Conservation (phyloP, 2,888 invertebrate species). For the Tenthredo amoena region DNA sequence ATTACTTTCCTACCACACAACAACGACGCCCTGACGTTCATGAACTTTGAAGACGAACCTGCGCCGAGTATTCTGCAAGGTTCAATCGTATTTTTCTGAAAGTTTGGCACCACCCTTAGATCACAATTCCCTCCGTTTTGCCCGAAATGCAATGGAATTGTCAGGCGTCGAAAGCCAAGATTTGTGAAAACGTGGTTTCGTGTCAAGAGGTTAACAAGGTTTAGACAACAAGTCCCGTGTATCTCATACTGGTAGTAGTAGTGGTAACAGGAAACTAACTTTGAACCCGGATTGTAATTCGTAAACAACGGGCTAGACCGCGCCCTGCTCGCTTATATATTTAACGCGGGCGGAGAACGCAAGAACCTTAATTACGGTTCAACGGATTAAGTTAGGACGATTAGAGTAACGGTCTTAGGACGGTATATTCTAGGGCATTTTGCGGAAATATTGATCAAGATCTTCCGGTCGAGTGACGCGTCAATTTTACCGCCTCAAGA, state of each 20-base stretch:
- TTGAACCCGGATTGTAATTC: conserved; percentile 47
- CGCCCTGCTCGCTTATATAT: conserved; percentile 46
- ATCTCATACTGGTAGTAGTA: conserved; percentile 8
- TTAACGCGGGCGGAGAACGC: conserved; percentile 32
- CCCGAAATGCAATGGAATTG: not conserved
- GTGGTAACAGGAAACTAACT: conserved; percentile 46
- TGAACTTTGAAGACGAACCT: not conserved
- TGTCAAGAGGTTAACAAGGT: conserved; percentile 46
- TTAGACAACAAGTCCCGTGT: conserved; percentile 31
- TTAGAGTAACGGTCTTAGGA: conserved; percentile 45
- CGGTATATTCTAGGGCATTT: conserved; percentile 27
- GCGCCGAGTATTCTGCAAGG: not conserved
- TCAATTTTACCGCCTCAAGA: conserved; percentile 6
- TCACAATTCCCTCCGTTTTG: not conserved
- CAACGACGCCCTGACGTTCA: not conserved
- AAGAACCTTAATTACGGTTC: conserved; percentile 52
- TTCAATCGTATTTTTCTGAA: not conserved
- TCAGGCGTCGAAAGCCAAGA: conserved; percentile 3
- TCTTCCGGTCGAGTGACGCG: conserved; percentile 19
- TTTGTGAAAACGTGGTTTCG: conserved; percentile 8
- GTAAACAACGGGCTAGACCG: conserved; percentile 46
- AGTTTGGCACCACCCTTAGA: not conserved
- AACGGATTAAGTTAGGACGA: conserved; percentile 52
- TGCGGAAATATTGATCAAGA: conserved; percentile 46
- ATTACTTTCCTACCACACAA: conserved; percentile 8